Conservation (phyloP, 2,797 vertebrate genomes). For the Anisognathus igniventris region DNA sequence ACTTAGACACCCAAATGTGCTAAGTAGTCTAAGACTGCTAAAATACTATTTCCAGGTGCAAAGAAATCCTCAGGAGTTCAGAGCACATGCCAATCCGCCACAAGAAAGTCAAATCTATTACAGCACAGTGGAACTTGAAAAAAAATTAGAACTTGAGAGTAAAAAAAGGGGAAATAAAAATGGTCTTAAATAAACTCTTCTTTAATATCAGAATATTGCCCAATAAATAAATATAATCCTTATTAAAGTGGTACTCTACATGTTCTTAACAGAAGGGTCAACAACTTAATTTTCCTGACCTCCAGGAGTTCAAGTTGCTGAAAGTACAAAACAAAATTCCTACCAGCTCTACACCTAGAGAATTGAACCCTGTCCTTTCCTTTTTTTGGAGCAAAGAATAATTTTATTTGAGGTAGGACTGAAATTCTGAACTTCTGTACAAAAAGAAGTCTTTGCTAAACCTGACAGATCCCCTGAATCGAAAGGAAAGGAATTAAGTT, state of each 20-base stretch:
- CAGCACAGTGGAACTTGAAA: background rate
- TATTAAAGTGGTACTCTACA: background rate
- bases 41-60: background rate
- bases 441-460: background rate
- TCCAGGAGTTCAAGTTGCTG: background rate
- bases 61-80: background rate
- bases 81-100: background rate
- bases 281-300: background rate
- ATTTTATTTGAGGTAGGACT: background rate
- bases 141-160: background rate
- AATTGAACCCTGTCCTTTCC: background rate
- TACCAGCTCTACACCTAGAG: background rate
- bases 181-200: background rate
- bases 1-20: background rate
- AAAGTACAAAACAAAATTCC: background rate
- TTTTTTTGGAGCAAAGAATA: background rate
- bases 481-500: conserved; percentile 4
- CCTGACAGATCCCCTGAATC: background rate
- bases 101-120: background rate
- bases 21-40: background rate
- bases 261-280: background rate
- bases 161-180: background rate
- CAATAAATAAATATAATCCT: background rate
- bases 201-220: background rate
- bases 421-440: background rate